phyloP scores from a whole-genome alignment of 1,140 invertebrate species.

The Heliothis subflexa region DNA sequence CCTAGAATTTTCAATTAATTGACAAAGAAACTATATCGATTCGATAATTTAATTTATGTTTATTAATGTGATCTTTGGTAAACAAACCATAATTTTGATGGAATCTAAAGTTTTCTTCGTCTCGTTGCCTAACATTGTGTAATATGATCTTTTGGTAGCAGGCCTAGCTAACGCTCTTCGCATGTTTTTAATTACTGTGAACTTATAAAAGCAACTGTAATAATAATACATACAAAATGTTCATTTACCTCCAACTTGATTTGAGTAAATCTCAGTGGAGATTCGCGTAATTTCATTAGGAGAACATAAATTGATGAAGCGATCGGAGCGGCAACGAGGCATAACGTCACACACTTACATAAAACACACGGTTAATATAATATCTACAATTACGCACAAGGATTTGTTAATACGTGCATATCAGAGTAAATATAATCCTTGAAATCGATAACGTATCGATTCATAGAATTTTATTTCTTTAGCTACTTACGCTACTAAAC shows the following conservation, averaged over 20 bases:
- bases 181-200: neutral
- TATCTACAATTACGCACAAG: constrained; percentile 17
- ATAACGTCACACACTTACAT: constrained; percentile 8
- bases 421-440: constrained; percentile 17
- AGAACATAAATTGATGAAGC: constrained; percentile 51
- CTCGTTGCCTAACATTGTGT: constrained; percentile 21
- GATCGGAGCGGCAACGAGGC: neutral
- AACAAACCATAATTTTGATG: constrained; percentile 34
- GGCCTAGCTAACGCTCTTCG: neutral
- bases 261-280: constrained; percentile 9
- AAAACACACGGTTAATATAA: constrained; percentile 4
- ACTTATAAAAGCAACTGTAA: neutral
- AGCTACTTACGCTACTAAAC: neutral
- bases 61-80: constrained; percentile 21
- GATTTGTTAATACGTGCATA: constrained; percentile 14
- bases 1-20: no score
- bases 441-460: constrained; percentile 36
- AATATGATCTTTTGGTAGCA: neutral
- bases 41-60: neutral
- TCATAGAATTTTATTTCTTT: constrained; percentile 1
- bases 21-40: neutral
- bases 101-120: constrained; percentile 6
- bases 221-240: neutral
- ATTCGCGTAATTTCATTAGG: constrained; percentile 53
- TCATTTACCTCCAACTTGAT: neutral